Evolutionary conservation across 2,888 invertebrate genomes (phyloP), one percentile per base, ranked within the genome.

Genomic region (Drosophila meridiana): DNA sequence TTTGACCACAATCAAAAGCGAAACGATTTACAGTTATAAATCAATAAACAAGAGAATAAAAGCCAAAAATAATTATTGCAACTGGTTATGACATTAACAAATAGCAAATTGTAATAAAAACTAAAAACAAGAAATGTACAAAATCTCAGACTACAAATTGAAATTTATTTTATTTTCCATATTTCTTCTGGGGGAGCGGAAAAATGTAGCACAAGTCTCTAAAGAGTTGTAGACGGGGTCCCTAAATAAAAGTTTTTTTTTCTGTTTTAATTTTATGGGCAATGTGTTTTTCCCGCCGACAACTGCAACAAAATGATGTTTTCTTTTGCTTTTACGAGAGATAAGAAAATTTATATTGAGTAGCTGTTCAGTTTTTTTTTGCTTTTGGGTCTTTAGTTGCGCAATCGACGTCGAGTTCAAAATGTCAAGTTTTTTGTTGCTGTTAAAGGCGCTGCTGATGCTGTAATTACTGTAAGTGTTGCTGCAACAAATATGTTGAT

Each of bases 321-420:
- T 78, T 71, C 57, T 60, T 48, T 57, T 58, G 61, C 70, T 87
- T 83, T 89, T 89, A 85, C 73, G 74, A 83, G 76, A 87, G 87
- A 87, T 87, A 87, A 90, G 78, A 88, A 80, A 47, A 83, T 82
- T 87, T 85, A 82, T 90, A 88, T 90, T 76, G 75, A 76, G 72
- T 71, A 53, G 60, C 61, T 59, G 36, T 26, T 52, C 38, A 50
- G 3, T 4, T 20, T 55, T 64, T 28, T 63, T 55, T 28, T 67
- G 13, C 62, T 57, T 38, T 63, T 53, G 55, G 55, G 45, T 60
- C 53, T 61, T 67, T 38, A 42, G 69, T 76, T 82, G 78, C 75
- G 67, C 76, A 77, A 84, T 64, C 61, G 50, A 66, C 59, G 38
- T 36, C 45, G 70, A 76, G 90, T 87, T 90, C 90, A 86, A 86